These are phyloP conservation scores for Trialeurodes vaporariorum DNA, from an alignment of 1,140 invertebrate genomes.

Conservation along the genomic window DNA sequence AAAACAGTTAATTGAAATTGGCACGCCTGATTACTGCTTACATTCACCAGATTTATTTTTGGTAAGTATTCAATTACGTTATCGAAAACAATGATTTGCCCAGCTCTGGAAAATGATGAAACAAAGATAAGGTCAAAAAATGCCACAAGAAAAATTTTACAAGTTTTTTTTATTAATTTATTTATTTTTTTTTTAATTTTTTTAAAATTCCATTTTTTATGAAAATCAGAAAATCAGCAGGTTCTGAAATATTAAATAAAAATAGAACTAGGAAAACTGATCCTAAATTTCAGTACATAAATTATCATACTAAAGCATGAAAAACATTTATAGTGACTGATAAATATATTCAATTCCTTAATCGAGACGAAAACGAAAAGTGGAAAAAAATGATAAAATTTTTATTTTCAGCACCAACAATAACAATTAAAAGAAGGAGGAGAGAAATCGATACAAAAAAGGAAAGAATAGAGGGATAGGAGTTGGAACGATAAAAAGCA, in stretches of 20 bases:
- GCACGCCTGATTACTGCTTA: too few species aligned
- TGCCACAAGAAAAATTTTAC: background rate
- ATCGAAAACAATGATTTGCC: too few species aligned
- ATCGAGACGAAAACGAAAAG: background rate
- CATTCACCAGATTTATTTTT: too few species aligned
- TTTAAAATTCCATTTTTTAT: too few species aligned
- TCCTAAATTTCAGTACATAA: background rate
- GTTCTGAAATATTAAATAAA: background rate
- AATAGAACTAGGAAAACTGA: background rate
- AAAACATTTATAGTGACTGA: background rate
- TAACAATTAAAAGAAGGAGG: background rate
- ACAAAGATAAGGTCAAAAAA: background rate
- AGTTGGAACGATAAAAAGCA: background rate
- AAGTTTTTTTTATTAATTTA: background rate
- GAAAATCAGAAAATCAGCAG: background rate
- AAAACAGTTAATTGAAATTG: too few species aligned
- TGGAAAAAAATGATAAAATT: background rate
- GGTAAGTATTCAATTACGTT: too few species aligned
- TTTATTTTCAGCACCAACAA: background rate
- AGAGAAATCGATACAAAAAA: background rate
- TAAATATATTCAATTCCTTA: background rate
- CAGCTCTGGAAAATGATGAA: too few species aligned
- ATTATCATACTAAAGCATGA: constrained; percentile 1
- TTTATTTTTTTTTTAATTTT: too few species aligned
- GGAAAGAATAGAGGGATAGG: background rate